Evolutionary conservation across 2,888 invertebrate genomes (phyloP), one percentile per base, ranked within the genome.

Genomic region (Leptura quadrifasciata): DNA sequence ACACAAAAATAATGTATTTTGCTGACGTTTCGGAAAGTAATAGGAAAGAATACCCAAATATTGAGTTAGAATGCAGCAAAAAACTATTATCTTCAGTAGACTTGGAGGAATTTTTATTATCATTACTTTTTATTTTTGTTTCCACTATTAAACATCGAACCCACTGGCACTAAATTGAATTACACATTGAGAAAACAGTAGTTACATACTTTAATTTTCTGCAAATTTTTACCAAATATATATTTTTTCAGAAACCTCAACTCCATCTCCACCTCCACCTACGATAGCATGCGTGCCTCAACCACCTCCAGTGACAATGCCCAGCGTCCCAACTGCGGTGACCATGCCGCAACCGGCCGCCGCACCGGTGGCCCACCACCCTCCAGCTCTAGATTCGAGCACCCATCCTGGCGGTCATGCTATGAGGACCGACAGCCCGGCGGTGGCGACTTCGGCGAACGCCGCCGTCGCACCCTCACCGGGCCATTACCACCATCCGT

Each of bases 331-430:
- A 70, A 83, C 84, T 24, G 84, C 85, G 20, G 86, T 84, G 89
- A 89, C 90, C 90, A 89, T 92, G 89, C 91, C 93, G 88, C 91
- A 91, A 88, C 90, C 92, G 87, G 90, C 91, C 87, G 87, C 91
- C 84, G 89, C 92, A 60, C 90, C 91, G 70, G 88, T 86, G 3
- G 86, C 87, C 31, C 88, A 87, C 75, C 88, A 88, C 71, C 87
- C 86, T 17, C 81, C 86, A 86, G 82, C 90, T 1, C 77, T 82
- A 73, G 82, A 81, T 63, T 85, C 88, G 74, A 87, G 88, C 74
- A 85, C 85, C 18, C 78, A 72, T 61, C 83, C 80, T 0, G 86
- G 85, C 24, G 83, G 77, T 47, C 89, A 87, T 68, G 89, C 88
- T 5, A 82, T 84, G 82, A 86, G 90, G 52, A 90, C 90, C 72